Conservation (phyloP, 2,113 vertebrate species). For the Gobius niger region DNA sequence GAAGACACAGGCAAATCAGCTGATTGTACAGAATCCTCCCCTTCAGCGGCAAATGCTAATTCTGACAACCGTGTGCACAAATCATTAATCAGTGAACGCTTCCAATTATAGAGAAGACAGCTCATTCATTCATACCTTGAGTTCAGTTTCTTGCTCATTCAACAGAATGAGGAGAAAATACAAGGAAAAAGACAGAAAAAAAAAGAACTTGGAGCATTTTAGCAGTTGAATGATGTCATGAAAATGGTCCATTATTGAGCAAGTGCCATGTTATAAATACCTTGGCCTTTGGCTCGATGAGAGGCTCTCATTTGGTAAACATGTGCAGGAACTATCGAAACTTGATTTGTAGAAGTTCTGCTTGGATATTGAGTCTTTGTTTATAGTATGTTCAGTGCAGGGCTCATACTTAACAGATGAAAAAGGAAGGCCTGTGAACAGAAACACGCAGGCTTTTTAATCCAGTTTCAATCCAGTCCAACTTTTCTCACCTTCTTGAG, state of each 20-base stretch:
- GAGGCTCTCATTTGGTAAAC: too few relatives aligned
- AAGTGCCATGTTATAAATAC: not conserved
- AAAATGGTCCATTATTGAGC: not conserved
- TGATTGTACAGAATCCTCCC: constrained; percentile 64
- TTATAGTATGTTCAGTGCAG: too few relatives aligned
- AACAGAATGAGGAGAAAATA: not conserved
- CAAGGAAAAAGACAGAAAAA: not conserved
- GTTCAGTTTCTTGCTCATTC: constrained; percentile 41
- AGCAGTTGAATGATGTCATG: not conserved
- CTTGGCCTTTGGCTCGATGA: not conserved
- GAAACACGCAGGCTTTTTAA: too few relatives aligned
- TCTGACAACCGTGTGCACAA: constrained; percentile 52
- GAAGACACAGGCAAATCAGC: constrained; percentile 55
- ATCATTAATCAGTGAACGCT: constrained; percentile 71
- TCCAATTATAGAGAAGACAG: constrained; percentile 62
- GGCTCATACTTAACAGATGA: too few relatives aligned
- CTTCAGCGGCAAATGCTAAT: constrained; percentile 58
- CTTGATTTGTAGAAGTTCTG: too few relatives aligned
- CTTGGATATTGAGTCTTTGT: too few relatives aligned
- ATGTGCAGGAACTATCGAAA: too few relatives aligned
- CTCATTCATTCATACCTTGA: constrained; percentile 60
- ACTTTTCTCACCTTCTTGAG: too few relatives aligned
- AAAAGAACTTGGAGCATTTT: not conserved
- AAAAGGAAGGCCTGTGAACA: too few relatives aligned
- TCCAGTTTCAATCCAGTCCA: too few relatives aligned